phyloP scores from a whole-genome alignment of 2,888 invertebrate genomes.

The Neoascia interrupta region DNA sequence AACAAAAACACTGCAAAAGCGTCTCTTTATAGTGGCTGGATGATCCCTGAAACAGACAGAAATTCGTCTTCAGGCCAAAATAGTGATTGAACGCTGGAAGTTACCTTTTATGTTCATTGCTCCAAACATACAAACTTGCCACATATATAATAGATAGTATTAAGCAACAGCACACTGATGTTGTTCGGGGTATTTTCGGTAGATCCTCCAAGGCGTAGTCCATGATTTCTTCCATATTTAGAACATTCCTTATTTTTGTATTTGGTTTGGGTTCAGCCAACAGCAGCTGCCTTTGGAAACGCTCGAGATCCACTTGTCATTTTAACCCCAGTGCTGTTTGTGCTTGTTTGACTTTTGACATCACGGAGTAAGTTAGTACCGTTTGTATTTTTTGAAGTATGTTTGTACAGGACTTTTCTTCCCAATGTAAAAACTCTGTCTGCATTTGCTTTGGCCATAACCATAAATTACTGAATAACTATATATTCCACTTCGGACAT shows the following conservation, averaged over 20 bases:
- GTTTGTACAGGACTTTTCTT: too few species aligned
- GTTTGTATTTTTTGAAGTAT: too few species aligned
- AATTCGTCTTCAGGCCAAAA: not conserved
- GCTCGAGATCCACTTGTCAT: not conserved
- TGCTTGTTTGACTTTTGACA: not conserved
- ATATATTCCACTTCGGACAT: too few species aligned
- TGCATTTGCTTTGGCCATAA: too few species aligned
- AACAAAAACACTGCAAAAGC: slow-evolving; percentile 91
- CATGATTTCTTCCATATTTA: slow-evolving; percentile 34
- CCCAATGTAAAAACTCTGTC: too few species aligned
- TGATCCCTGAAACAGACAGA: slow-evolving; percentile 84
- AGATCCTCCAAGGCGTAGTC: slow-evolving; percentile 51
- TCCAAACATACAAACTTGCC: slow-evolving; percentile 93
- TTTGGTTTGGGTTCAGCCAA: not conserved
- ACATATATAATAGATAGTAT: slow-evolving; percentile 90
- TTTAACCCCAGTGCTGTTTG: not conserved
- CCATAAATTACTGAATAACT: too few species aligned
- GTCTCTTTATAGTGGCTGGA: slow-evolving; percentile 91
- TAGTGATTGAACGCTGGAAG: not conserved
- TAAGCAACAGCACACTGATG: slow-evolving; percentile 87
- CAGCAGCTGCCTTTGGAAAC: slow-evolving; percentile 11
- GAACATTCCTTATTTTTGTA: slow-evolving; percentile 17
- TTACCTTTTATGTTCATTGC: slow-evolving; percentile 87
- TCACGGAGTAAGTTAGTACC: too few species aligned
- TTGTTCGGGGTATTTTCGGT: slow-evolving; percentile 80